These are phyloP conservation scores for Macaca fascicularis DNA, from an alignment of 2,113 vertebrate genomes.

Conservation along the genomic window T2T-MFA8v1.1 NC_088395.1:115726501-115727000, in stretches of 20 bases:
- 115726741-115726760: neutral
- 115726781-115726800: neutral
- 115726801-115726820: neutral
- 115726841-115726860: neutral
- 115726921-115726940: neutral
- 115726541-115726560: neutral
- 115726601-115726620: neutral
- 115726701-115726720: neutral
- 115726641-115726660: neutral
- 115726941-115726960: neutral
- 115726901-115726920: neutral
- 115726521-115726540: neutral
- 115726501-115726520: no score
- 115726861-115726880: constrained; percentile 14
- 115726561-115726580: constrained; percentile 6
- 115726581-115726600: neutral
- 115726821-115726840: neutral
- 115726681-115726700: neutral
- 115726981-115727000: neutral
- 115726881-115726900: neutral
- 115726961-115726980: neutral
- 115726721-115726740: neutral
- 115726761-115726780: neutral
- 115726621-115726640: neutral
- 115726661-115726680: neutral